A percentile compares a stretch with the other conserved stretches of the same genome.
Conservation (phyloP, 2,797 vertebrate genomes). For the Salmo trutta region DNA sequence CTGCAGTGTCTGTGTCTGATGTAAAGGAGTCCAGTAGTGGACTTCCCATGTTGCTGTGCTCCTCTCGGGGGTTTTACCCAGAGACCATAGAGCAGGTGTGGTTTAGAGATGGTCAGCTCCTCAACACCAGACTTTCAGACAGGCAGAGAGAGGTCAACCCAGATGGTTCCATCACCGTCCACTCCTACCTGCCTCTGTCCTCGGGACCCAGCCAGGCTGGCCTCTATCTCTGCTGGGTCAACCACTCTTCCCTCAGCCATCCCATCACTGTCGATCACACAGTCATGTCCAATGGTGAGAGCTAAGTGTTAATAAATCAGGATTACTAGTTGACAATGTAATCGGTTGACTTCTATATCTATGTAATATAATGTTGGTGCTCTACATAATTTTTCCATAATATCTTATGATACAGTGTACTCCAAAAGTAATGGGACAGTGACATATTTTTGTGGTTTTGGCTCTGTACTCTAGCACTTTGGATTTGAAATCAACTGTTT, state of each 20-base stretch:
- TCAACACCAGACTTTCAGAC: conserved; percentile 24
- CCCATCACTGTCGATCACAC: conserved; percentile 21
- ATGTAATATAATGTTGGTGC: too few relatives aligned
- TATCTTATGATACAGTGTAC: too few relatives aligned
- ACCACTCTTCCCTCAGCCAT: conserved; percentile 24
- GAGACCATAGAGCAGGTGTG: conserved; percentile 29
- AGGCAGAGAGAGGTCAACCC: conserved; percentile 11
- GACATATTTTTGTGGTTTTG: too few relatives aligned
- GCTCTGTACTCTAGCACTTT: too few relatives aligned
- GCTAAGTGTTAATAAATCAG: not conserved
- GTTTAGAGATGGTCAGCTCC: conserved; percentile 17
- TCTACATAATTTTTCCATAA: too few relatives aligned
- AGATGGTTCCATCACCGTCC: conserved; percentile 34
- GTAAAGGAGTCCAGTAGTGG: conserved; percentile 3
- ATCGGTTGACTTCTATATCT: too few relatives aligned
- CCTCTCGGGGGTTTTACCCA: conserved; percentile 31
- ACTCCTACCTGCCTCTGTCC: conserved; percentile 27
- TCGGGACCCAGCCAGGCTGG: not conserved
- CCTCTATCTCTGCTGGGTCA: conserved; percentile 38
- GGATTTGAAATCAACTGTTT: too few relatives aligned
- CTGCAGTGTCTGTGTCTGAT: conserved; percentile 28
- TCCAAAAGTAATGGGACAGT: too few relatives aligned
- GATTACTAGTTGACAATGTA: too few relatives aligned
- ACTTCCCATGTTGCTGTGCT: conserved; percentile 32
- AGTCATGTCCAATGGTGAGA: not conserved